phyloP scores from a whole-genome alignment of 2,797 vertebrate genomes.

The Darevskia nairensis region DNA sequence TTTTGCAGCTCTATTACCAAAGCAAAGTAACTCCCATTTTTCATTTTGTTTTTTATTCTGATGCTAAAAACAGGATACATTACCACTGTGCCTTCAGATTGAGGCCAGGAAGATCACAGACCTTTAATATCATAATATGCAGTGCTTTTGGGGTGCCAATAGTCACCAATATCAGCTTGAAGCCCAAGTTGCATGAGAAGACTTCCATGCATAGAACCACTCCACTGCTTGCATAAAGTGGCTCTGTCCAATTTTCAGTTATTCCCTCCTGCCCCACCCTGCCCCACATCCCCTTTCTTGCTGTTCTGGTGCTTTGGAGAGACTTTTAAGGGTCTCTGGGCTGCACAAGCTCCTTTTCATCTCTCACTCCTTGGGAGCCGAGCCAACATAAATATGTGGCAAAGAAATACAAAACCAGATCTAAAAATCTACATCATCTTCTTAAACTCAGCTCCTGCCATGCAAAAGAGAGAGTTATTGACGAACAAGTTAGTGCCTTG shows the following conservation, averaged over 20 bases:
- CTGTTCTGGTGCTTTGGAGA: background rate
- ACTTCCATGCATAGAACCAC: too few species aligned
- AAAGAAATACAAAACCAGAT: background rate
- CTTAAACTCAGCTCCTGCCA: rapidly evolving
- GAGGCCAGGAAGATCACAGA: background rate
- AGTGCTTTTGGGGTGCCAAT: too few species aligned
- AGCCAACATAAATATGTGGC: background rate
- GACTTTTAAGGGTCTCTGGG: background rate
- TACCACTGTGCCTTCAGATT: background rate
- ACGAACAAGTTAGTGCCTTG: slow-evolving; percentile 67
- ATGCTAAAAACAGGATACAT: background rate
- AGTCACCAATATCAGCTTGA: too few species aligned
- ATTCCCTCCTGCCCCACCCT: too few species aligned
- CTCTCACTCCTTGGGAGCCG: background rate
- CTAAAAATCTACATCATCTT: background rate
- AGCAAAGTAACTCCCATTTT: background rate
- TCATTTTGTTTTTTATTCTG: background rate
- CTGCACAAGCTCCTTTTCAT: background rate
- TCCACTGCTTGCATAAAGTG: too few species aligned
- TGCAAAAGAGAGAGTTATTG: slow-evolving; percentile 49
- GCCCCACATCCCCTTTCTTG: too few species aligned
- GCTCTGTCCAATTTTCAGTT: too few species aligned
- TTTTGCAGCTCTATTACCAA: background rate
- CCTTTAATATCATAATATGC: too few species aligned
- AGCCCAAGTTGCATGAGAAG: too few species aligned